Conservation (phyloP, 2,888 invertebrate species). For the Acanthosepion esculentum region DNA sequence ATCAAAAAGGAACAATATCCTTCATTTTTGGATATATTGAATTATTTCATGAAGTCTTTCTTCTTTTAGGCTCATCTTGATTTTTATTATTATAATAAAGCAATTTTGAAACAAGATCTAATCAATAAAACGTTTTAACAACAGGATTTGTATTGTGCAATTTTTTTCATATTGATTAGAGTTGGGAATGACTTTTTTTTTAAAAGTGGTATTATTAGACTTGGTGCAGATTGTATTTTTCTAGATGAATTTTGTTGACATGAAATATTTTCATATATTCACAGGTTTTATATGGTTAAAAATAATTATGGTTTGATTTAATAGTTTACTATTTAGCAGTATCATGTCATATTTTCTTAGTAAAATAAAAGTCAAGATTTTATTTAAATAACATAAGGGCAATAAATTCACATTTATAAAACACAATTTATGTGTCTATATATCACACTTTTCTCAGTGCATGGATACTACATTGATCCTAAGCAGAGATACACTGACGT, state of each 20-base stretch:
- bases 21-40: not conserved
- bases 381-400: too few species aligned
- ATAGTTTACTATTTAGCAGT: too few species aligned
- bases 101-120: not conserved
- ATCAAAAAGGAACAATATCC: not conserved
- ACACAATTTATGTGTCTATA: too few species aligned
- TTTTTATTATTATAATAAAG: not conserved
- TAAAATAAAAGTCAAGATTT: too few species aligned
- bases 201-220: not conserved
- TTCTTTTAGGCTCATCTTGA: not conserved
- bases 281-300: too few species aligned
- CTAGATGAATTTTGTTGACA: not conserved
- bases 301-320: too few species aligned
- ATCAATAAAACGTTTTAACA: not conserved
- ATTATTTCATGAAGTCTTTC: not conserved
- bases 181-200: not conserved
- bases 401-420: too few species aligned
- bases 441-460: too few species aligned
- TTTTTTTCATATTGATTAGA: not conserved
- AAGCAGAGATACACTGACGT: too few species aligned
- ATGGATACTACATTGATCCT: too few species aligned
- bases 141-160: not conserved
- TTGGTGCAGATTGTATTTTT: not conserved
- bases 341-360: too few species aligned
- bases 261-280: too few species aligned